Percentiles rank a stretch among this genome's conserved stretches.
phyloP scores from a whole-genome alignment of 2,113 vertebrate species.

The Solea solea region DNA sequence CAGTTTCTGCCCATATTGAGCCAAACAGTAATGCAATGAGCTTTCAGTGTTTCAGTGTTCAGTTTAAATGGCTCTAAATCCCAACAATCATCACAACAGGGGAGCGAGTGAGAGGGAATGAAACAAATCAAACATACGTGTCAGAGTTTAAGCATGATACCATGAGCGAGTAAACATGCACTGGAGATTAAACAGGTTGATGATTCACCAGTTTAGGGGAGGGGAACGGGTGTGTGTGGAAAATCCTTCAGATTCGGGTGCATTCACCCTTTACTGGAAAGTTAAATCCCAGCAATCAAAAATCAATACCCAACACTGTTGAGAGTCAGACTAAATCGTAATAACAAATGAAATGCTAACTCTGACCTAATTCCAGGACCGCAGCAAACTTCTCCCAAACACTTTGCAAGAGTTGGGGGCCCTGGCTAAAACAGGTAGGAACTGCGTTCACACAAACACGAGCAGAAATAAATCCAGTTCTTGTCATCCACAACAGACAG shows the following conservation, averaged over 20 bases:
- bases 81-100: conserved; percentile 5
- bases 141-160: conserved; percentile 21
- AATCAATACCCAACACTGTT: conserved; percentile 39
- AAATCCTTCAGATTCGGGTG: conserved; percentile 1
- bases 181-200: neutral
- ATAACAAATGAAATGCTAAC: conserved; percentile 36
- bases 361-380: conserved; percentile 43
- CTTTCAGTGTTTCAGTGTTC: neutral
- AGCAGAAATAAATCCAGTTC: conserved; percentile 27
- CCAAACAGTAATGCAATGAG: neutral
- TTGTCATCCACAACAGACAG: conserved; percentile 55
- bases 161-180: conserved; percentile 9
- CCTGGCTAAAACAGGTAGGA: conserved; percentile 58
- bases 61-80: neutral
- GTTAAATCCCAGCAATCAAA: conserved; percentile 46
- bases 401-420: conserved; percentile 38
- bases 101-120: neutral
- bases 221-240: too few relatives aligned
- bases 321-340: conserved; percentile 29
- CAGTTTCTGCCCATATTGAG: conserved; percentile 17
- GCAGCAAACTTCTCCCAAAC: conserved; percentile 41
- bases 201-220: conserved; percentile 4
- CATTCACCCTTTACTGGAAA: conserved; percentile 5
- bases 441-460: conserved; percentile 51
- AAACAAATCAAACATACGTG: conserved; percentile 17